These are phyloP conservation scores for Tupaia chinensis DNA, from an alignment of 2,113 vertebrate species.

Conservation along the genomic window DNA sequence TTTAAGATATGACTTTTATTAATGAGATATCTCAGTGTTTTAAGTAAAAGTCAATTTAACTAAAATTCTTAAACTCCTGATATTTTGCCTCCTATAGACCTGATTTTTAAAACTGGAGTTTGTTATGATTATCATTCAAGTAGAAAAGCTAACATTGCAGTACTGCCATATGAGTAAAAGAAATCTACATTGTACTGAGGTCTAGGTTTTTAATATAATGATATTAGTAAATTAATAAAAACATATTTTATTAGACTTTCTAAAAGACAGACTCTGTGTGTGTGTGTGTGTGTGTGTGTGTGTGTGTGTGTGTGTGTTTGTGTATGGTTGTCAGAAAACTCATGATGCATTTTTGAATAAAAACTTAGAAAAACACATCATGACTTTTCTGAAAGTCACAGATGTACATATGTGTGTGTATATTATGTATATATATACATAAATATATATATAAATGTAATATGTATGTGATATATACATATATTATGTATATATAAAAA, in stretches of 20 bases:
- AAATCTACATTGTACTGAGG: neutral
- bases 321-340: too few species aligned
- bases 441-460: too few species aligned
- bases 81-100: neutral
- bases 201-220: neutral
- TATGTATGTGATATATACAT: too few species aligned
- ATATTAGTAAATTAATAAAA: neutral
- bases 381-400: too few species aligned
- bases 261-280: neutral
- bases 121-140: neutral
- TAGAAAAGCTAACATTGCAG: neutral
- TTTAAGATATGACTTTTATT: neutral
- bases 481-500: too few species aligned
- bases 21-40: conserved; percentile 38
- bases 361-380: too few species aligned
- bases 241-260: neutral
- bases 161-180: neutral
- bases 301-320: too few species aligned
- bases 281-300: too few species aligned
- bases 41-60: neutral
- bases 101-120: conserved; percentile 12
- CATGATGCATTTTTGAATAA: too few species aligned
- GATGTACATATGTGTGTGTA: too few species aligned
- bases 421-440: too few species aligned
- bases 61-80: neutral